Evolutionary conservation across 1,140 invertebrate genomes (phyloP), one percentile per base, ranked within the genome.

Genomic region (Macrotrachela quadricornifera): DNA sequence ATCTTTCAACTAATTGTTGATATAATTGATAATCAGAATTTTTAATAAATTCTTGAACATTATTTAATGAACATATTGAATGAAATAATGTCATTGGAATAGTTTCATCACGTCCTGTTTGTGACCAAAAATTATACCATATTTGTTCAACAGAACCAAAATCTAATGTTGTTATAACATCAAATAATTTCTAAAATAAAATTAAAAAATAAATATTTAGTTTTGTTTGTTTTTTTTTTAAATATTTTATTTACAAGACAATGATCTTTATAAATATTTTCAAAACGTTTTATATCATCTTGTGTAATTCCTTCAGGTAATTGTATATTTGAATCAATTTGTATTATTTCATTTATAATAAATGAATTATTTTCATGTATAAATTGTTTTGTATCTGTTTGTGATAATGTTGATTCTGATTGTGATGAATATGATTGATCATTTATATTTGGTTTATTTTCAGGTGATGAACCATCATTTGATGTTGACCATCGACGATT

Each of bases 1-100:
- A 76, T 60, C 94, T 81, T 70, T 92, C 83, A 13, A 94, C 86
- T 56, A 92, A 76, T 66, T 85, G 84, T 71, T 96, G 90, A 73
- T 95, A 95, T 71, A 94, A 91, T 55, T 78, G 77, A 65, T 86
- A 81, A 73, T 96, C 92, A 40, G 85, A 82, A 56, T 75, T 74
- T 44, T 78, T 75, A 48, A 84, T 77, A 69, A 78, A 85, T 55
- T 78, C 73, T 64, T 80, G 76, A 37, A 83, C 74, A 58, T 74
- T 72, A 38, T 72, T 39, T 17, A 59, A 15, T 8, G 56, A 39
- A 61, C 68, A 73, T 18, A 75, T 49, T 17, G 71, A 65, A 61
- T 74, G 78, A 50, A 81, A 64, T 61, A 78, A 78, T 1, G 64
- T 63, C 51, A 64, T 66, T 17, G 64, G 60, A 49, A 73, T 57